Base-by-base conservation (phyloP, 2,888 invertebrate species). In the Sinohyriopsis cumingii region DNA sequence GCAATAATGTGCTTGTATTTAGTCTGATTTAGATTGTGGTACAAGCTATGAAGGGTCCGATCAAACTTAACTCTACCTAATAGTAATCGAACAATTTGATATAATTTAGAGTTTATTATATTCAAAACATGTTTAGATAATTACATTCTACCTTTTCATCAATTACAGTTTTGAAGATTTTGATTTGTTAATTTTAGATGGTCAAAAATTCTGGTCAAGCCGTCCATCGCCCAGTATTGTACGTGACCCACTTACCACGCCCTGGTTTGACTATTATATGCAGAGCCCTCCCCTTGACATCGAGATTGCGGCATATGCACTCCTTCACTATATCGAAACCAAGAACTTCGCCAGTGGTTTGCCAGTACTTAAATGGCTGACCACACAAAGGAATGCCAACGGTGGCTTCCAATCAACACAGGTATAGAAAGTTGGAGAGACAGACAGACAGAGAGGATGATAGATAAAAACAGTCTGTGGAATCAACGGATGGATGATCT, bases 401-500 rank as follows among this genome's bases (percentile, higher is more conserved):
- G 89, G 89, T 7, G 83, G 86, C 4, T 89, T 86, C 71, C 69
- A 76, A 20, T 87, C 86, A 9, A 89, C 89, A 55, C 88, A 88
- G 82, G 87, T 86, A 68, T n/a, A n/a, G 24, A 22, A 3, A 28
- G 15, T 45, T 45, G 1, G 12, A 45, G 12, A 45, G 45, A 45
- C 3, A 45, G 0, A 45, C 3, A 45, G 12, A 45, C 3, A 45
- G 6, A 33, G 33, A 33, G 33, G 45, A 15, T 45, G 15, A 15
- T 45, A 45, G 12, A 45, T 45, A 45, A 2, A 33, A 33, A 45
- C 15, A 15, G 45, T 45, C 0, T 45, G 9, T 33, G 45, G 45
- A 45, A 45, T 45, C 45, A 45, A 45, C 0, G 3, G 15, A 45
- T 33, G 0, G 33, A 9, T 33, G 33, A 9, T 45, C 12, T 45